Conservation (phyloP, 2,113 vertebrate species). For the Saimiri boliviensis region DNA sequence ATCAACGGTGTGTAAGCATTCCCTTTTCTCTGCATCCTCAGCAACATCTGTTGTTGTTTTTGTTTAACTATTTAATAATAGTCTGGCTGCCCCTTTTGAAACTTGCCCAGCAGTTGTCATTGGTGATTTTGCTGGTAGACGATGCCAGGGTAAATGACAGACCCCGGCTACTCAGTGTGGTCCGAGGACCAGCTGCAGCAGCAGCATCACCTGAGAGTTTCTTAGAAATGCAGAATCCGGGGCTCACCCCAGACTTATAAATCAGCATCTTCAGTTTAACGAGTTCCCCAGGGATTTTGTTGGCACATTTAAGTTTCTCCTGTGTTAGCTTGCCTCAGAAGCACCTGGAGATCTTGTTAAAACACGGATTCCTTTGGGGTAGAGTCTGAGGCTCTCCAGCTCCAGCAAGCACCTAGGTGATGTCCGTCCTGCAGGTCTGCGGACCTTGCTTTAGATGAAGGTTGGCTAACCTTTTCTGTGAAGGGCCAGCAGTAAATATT, state of each 20-base stretch:
- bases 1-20: too few relatives aligned
- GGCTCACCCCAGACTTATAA: background rate
- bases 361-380: background rate
- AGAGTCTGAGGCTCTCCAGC: background rate
- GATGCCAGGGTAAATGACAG: background rate
- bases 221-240: background rate
- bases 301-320: background rate
- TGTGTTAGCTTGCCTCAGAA: background rate
- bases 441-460: background rate
- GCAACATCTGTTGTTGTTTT: too few relatives aligned
- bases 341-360: background rate
- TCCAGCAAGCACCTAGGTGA: background rate
- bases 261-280: background rate
- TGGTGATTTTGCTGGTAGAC: background rate
- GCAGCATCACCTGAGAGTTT: background rate
- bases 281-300: background rate
- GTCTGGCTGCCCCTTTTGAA: background rate
- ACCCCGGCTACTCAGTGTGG: background rate
- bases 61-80: background rate
- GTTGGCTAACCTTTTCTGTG: background rate
- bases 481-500: background rate
- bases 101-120: background rate
- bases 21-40: too few relatives aligned
- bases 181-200: fast-evolving
- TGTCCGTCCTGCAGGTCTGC: too few relatives aligned